Percentiles rank a stretch among this genome's conserved stretches.
phyloP scores from a whole-genome alignment of 1,140 invertebrate genomes.

The Berghia stephanieae region DNA sequence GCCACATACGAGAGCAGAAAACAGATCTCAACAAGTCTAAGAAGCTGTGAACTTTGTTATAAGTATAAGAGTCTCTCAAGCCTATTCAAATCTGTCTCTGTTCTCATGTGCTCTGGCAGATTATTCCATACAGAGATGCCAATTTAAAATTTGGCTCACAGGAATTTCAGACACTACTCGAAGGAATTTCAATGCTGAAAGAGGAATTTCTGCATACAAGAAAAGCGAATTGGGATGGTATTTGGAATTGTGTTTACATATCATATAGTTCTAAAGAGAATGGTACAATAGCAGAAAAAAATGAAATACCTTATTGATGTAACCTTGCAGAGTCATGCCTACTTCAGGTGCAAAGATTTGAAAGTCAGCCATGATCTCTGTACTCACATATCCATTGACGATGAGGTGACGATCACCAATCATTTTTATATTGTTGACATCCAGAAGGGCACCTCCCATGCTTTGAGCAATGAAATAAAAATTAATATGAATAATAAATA shows the following conservation, averaged over 20 bases:
- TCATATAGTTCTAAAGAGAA: too few species aligned
- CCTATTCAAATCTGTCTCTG: too few species aligned
- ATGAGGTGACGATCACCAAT: constrained; percentile 24
- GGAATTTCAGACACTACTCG: background rate
- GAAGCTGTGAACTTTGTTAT: too few species aligned
- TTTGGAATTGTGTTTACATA: too few species aligned
- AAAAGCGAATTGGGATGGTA: background rate
- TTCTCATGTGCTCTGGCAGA: too few species aligned
- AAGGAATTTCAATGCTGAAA: background rate
- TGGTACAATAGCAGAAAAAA: background rate
- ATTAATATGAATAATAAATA: background rate
- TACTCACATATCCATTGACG: constrained; percentile 26
- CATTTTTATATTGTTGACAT: constrained; percentile 26
- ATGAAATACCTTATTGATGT: constrained; percentile 27
- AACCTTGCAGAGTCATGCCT: constrained; percentile 8
- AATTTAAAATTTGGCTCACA: background rate
- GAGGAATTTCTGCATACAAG: background rate
- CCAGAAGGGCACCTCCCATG: constrained; percentile 20
- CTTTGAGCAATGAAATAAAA: constrained; percentile 2
- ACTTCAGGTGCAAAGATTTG: constrained; percentile 11
- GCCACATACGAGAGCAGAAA: too few species aligned
- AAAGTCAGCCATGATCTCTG: constrained; percentile 25
- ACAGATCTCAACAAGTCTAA: too few species aligned
- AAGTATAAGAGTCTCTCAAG: too few species aligned
- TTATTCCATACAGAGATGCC: constrained; percentile 3